Percentiles rank a stretch among this genome's conserved stretches.
phyloP scores from a whole-genome alignment of 2,113 vertebrate species.

The Prunella fulvescens region DNA sequence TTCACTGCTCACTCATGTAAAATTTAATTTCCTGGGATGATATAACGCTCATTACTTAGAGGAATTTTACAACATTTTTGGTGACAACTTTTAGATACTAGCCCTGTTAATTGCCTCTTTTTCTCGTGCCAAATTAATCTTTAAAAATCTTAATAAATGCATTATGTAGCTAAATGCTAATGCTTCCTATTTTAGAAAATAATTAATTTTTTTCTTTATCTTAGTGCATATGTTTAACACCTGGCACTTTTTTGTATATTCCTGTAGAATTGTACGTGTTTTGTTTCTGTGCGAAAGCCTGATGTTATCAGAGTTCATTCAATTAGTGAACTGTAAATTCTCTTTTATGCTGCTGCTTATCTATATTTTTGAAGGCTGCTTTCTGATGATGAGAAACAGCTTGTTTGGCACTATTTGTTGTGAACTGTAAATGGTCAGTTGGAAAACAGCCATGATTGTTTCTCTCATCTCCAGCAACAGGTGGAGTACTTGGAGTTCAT shows the following conservation, averaged over 20 bases:
- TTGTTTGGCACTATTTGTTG: neutral
- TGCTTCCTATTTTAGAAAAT: neutral
- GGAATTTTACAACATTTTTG: neutral
- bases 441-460: neutral
- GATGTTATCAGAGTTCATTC: neutral
- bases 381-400: neutral
- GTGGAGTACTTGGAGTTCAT: neutral
- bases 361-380: neutral
- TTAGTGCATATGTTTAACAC: neutral
- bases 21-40: neutral
- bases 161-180: neutral
- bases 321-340: neutral
- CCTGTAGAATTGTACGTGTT: neutral
- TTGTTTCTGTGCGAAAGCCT: neutral
- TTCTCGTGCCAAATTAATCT: rapidly evolving
- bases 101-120: neutral
- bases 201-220: neutral
- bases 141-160: neutral
- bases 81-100: neutral
- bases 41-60: neutral
- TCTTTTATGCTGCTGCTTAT: neutral
- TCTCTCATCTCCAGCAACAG: neutral
- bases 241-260: neutral
- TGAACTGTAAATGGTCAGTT: neutral
- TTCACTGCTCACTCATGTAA: neutral